phyloP scores from a whole-genome alignment of 2,888 invertebrate species.

The Hyposoter dolosus region DNA sequence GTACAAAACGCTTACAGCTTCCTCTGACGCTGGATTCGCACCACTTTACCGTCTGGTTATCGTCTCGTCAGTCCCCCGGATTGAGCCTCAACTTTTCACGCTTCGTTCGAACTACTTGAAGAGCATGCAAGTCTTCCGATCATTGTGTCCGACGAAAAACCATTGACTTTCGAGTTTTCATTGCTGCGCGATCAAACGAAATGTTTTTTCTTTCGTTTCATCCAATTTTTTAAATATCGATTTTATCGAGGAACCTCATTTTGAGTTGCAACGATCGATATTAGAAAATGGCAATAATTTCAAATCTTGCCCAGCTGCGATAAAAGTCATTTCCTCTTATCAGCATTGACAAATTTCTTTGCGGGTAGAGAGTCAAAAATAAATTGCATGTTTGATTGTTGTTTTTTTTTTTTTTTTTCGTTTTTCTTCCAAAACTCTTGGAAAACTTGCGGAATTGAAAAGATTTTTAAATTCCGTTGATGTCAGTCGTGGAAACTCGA shows the following conservation, averaged over 20 bases:
- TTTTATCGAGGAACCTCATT: no score
- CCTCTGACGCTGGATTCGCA: conserved; percentile 85
- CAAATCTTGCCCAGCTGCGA: no score
- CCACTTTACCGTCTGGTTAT: conserved; percentile 78
- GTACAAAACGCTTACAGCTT: conserved; percentile 89
- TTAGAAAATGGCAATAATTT: no score
- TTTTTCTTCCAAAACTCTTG: background rate
- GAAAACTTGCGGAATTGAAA: background rate
- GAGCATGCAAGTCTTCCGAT: conserved; percentile 53
- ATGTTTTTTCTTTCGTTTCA: background rate
- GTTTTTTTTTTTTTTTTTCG: background rate
- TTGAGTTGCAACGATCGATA: no score
- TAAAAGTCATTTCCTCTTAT: no score
- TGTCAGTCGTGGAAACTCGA: background rate
- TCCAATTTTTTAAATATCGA: background rate
- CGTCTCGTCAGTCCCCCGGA: conserved; percentile 79
- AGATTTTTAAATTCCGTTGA: background rate
- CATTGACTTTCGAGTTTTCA: background rate
- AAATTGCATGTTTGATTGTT: no score
- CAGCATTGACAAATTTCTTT: background rate
- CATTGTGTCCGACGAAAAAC: background rate
- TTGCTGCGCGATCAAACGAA: background rate
- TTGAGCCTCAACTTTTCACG: conserved; percentile 70
- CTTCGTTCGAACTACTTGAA: background rate
- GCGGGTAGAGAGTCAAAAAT: background rate